Evolutionary conservation across 2,797 vertebrate genomes (phyloP).

Genomic region (Hybognathus amarus): DNA sequence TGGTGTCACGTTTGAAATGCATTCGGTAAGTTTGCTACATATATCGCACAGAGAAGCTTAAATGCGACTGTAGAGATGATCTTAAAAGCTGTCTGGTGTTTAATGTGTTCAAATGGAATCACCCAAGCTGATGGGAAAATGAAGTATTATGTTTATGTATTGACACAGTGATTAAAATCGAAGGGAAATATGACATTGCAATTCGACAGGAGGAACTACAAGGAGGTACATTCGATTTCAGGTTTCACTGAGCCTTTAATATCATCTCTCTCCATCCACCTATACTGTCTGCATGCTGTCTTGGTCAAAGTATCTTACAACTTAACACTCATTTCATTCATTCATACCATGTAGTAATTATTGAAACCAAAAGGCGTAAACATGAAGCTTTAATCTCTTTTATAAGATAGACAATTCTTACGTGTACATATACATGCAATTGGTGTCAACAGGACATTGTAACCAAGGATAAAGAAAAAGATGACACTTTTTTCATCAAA

Average conservation of each 20-base stretch:
- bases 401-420: background rate
- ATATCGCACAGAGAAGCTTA: background rate
- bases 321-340: slow-evolving; percentile 9
- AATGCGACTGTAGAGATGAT: slow-evolving; percentile 1
- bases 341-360: background rate
- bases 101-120: background rate
- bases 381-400: background rate
- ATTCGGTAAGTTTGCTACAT: background rate
- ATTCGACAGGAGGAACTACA: slow-evolving; percentile 88
- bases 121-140: slow-evolving; percentile 3
- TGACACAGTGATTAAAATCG: slow-evolving; percentile 84
- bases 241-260: slow-evolving; percentile 40
- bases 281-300: slow-evolving; percentile 14
- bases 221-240: slow-evolving; percentile 76
- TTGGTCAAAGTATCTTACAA: background rate
- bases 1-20: background rate
- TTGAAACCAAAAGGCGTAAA: background rate
- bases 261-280: slow-evolving; percentile 6
- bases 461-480: background rate
- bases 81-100: background rate
- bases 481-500: background rate
- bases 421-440: background rate
- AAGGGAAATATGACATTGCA: slow-evolving; percentile 84
- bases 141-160: slow-evolving; percentile 60
- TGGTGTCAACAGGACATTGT: background rate